Evolutionary conservation across 2,888 invertebrate genomes (phyloP), one percentile per base, ranked within the genome.

Genomic region (Cataglyphis cursor): DNA sequence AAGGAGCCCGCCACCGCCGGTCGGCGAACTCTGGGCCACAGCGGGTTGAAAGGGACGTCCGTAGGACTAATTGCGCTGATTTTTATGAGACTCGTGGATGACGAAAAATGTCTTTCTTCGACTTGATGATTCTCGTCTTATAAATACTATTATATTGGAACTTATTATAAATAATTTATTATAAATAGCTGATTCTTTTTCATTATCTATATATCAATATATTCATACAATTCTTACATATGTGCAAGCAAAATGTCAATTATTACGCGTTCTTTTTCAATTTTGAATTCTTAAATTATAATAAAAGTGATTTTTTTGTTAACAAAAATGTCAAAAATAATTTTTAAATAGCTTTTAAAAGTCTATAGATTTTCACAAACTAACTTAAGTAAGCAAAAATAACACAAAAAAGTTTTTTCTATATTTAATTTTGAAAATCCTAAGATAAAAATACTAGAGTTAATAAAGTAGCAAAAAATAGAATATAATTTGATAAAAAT

Each of bases 11-110:
- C 51, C 44, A 12, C 44, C 41, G 57, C 35, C 83, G 85, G 85
- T 85, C 85, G 85, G 73, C 85, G 85, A 85, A 85, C 85, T 75
- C 80, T 75, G 64, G 12, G 62, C n/a, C 75, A 38, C 38, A 74
- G 64, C 68, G 75, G 61, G 68, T 68, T 51, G 48, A 62, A 51
- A 65, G 61, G 65, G 82, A 57, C 76, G 73, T 74, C 44, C 70
- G 31, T 78, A 78, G 51, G 70, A 78, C 70, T 78, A 78, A 78
- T 78, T 78, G 78, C 70, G 59, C 59, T 70, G 78, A 78, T 78
- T 78, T 78, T 78, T 78, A 70, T 21, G 59, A 68, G 78, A 78
- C 41, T 70, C 59, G 70, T 57, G 59, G 3, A 78, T 57, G 70
- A 10, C 31, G 21, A 57, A 24, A 21, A 68, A 68, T 31, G 59